Evolutionary conservation across 2,113 vertebrate genomes (phyloP), one percentile per base, ranked within the genome.

Genomic region (Odocoileus hemionus): DNA sequence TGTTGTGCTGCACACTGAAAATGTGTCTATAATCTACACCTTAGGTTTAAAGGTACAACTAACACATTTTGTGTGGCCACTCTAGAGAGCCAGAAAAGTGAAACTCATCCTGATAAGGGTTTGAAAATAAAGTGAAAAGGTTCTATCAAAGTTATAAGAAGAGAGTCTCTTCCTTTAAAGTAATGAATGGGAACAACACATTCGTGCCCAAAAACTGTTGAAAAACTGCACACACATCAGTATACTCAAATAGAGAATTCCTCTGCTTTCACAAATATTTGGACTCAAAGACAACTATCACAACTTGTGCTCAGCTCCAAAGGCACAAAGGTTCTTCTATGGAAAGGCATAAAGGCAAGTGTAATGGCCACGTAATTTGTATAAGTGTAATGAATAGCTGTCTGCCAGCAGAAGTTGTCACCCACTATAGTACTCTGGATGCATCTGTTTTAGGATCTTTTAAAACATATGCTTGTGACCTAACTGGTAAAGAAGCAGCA

Each of bases 71-170:
- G 64, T 90, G 28, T 92, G 60, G 67, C 94, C 47, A 96, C 78
- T 95, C 89, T 76, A 95, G 43, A 52, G 43, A 89, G 64, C 21
- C 61, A n/a, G 78, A 95, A 70, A 89, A 97, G 14, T 94, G n/a
- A 91, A 85, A 95, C 90, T 85, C 94, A 74, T 74, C 54, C 36
- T 60, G 82, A 82, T 0, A 80, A 17, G 89, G n/a, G 16, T 50
- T 88, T 97, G 58, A 94, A 97, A 97, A 93, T 91, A 79, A 94
- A 76, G 25, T 39, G 17, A 92, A 97, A 87, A 57, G 15, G 19
- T 23, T 55, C 13, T 58, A 58, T 45, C 54, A 76, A 82, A 96
- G 89, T 80, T 94, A 36, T 67, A 92, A 80, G 36, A 86, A 89
- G 12, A 45, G 30, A 88, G 21, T 88, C 55, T 91, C 90, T 93